Conservation (phyloP, 2,113 vertebrate species). For the Verasper variegatus region DNA sequence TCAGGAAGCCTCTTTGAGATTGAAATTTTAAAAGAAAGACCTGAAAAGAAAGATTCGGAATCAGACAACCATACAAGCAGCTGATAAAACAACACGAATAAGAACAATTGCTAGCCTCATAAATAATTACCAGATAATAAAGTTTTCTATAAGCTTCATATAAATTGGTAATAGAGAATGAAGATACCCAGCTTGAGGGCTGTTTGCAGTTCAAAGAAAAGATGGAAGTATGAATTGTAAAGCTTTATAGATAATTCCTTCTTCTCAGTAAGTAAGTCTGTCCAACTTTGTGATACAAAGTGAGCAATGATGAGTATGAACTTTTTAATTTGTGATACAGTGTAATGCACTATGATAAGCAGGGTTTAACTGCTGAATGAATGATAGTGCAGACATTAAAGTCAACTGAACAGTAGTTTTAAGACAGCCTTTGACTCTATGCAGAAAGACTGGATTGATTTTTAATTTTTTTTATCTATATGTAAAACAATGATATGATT, state of each 20-base stretch:
- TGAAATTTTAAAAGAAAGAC: too few relatives aligned
- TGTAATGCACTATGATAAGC: not conserved
- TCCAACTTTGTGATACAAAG: not conserved
- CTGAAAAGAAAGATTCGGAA: too few relatives aligned
- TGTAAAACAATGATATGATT: not conserved
- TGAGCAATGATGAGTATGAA: not conserved
- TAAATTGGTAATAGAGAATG: not conserved
- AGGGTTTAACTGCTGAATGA: not conserved
- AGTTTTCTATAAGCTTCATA: not conserved
- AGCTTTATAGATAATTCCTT: not conserved
- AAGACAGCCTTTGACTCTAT: not conserved
- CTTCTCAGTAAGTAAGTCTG: not conserved
- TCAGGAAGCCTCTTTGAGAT: too few relatives aligned
- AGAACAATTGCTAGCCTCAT: too few relatives aligned
- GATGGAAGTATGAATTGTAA: not conserved
- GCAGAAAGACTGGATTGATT: not conserved
- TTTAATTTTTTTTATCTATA: not conserved
- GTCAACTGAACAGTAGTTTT: not conserved
- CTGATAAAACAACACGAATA: too few relatives aligned
- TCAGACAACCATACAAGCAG: too few relatives aligned
- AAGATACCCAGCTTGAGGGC: not conserved
- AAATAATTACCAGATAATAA: not conserved
- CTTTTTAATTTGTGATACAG: not conserved
- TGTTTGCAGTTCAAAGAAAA: not conserved
- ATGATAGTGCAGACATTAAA: not conserved